Percentiles rank a stretch among this genome's conserved stretches.
These are phyloP conservation scores for Chymomyza procnemis DNA, from an alignment of 2,888 invertebrate species.

Conservation along the genomic window DNA sequence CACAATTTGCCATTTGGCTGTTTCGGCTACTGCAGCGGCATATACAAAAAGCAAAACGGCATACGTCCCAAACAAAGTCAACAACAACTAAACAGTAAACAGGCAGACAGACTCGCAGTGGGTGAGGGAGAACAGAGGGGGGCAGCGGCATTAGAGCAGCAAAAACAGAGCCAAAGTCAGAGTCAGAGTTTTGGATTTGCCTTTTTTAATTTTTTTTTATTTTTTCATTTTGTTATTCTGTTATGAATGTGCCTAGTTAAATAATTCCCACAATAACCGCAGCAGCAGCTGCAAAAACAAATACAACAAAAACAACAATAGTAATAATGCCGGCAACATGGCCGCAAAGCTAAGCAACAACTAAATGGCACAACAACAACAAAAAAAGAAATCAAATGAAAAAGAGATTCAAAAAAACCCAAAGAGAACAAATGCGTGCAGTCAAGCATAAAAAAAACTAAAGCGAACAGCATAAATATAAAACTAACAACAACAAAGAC, in stretches of 20 bases:
- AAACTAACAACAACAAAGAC: conserved; percentile 42
- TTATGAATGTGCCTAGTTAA: conserved; percentile 59
- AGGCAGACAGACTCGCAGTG: no score
- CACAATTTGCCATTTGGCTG: conserved; percentile 44
- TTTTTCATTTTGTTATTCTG: conserved; percentile 14
- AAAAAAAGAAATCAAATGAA: no score
- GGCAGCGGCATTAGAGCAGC: no score
- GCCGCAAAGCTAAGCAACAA: conserved; percentile 21
- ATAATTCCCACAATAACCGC: conserved; percentile 56
- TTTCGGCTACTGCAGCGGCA: conserved; percentile 28
- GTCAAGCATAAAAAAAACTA: conserved; percentile 43
- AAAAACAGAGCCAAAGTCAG: neutral
- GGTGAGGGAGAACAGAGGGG: no score
- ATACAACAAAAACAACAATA: conserved; percentile 21
- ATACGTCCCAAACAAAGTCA: conserved; percentile 38
- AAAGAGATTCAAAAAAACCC: conserved; percentile 2
- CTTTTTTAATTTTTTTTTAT: neutral
- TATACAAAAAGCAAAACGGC: conserved; percentile 45
- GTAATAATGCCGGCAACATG: neutral
- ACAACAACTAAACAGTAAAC: conserved; percentile 27
- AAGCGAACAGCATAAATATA: conserved; percentile 38
- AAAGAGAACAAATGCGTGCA: conserved; percentile 46
- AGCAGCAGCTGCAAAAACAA: conserved; percentile 14
- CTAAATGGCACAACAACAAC: conserved; percentile 2
- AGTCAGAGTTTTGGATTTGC: conserved; percentile 8